Conservation (phyloP, 2,797 vertebrate species). For the Sciurus vulgaris region DNA sequence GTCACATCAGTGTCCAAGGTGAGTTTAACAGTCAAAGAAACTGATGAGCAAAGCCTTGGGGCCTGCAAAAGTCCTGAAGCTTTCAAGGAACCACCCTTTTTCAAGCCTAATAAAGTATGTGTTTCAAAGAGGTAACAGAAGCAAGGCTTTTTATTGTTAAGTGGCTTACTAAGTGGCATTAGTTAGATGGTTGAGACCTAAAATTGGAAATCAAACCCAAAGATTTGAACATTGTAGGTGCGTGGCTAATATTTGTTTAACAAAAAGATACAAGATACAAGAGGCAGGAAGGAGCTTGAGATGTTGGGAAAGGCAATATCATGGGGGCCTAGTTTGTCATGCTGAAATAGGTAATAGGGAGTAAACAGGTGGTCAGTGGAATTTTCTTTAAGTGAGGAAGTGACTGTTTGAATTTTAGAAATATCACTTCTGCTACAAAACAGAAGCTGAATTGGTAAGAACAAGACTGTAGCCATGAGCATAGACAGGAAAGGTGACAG, state of each 20-base stretch:
- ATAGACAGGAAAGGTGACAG: neutral
- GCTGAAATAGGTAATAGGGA: neutral
- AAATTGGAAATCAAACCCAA: neutral
- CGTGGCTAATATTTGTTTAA: neutral
- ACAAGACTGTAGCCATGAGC: neutral
- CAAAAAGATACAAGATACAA: neutral
- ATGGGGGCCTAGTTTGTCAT: too few relatives aligned
- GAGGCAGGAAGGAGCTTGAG: neutral
- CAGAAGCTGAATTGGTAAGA: neutral
- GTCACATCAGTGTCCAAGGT: neutral
- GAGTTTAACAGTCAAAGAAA: neutral
- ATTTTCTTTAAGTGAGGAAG: neutral
- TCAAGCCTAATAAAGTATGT: neutral
- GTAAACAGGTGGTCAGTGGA: neutral
- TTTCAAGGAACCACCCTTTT: neutral
- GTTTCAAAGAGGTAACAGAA: neutral
- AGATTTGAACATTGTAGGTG: neutral
- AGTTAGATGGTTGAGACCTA: too few relatives aligned
- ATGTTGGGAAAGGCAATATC: neutral
- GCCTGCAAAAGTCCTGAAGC: neutral
- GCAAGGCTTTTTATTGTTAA: too few relatives aligned
- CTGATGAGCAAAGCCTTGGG: neutral
- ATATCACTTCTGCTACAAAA: neutral
- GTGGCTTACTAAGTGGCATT: too few relatives aligned
- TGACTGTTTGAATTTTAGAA: neutral